These are phyloP conservation scores for Scelioninae gen. 2 DNA, from an alignment of 2,888 invertebrate species.

Conservation along the genomic window DNA sequence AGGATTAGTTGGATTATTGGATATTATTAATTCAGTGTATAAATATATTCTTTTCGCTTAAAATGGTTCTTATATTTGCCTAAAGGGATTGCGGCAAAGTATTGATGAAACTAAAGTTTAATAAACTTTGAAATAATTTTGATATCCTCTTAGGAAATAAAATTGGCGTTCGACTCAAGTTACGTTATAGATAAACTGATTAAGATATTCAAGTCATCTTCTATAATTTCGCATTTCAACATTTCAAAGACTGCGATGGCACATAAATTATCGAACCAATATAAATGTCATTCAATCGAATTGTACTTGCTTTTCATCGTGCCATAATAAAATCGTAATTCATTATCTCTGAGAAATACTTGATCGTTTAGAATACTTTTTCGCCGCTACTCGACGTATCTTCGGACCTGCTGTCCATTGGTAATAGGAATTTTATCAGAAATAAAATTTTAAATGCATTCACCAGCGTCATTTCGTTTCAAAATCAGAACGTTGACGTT, in stretches of 20 bases:
- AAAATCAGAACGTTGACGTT: too few relatives aligned
- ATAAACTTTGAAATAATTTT: too few relatives aligned
- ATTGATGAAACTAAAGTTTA: too few relatives aligned
- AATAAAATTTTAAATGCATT: too few relatives aligned
- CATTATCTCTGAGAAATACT: constrained; percentile 20
- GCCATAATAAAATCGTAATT: constrained; percentile 28
- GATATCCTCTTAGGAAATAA: too few relatives aligned
- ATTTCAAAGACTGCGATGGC: constrained; percentile 11
- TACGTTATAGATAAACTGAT: constrained; percentile 12
- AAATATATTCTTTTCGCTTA: too few relatives aligned
- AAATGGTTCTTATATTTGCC: too few relatives aligned
- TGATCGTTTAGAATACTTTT: constrained; percentile 1
- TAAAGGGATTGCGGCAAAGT: too few relatives aligned
- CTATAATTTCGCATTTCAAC: constrained; percentile 28
- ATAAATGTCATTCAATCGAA: constrained; percentile 39
- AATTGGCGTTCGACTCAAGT: neutral
- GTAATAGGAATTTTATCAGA: too few relatives aligned
- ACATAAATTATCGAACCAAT: constrained; percentile 31
- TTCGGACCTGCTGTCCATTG: neutral
- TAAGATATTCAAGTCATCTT: constrained; percentile 28
- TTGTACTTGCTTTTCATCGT: constrained; percentile 13
- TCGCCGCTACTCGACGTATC: neutral
- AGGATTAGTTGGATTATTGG: too few relatives aligned
- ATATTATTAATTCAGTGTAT: too few relatives aligned
- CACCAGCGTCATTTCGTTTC: too few relatives aligned